Base-by-base conservation (phyloP, 2,888 invertebrate species). In the Apoderus coryli region DNA sequence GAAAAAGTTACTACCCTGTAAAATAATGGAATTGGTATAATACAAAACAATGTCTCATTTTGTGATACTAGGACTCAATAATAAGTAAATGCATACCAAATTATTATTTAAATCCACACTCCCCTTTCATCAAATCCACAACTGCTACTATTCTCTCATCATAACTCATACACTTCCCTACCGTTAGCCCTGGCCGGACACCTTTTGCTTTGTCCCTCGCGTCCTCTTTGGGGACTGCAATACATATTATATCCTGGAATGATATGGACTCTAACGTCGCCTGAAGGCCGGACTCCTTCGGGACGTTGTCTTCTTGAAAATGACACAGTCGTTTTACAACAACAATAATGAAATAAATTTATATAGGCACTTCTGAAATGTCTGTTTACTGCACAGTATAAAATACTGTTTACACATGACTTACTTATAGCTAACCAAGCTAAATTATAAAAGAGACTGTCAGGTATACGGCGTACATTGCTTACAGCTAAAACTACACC, bases 271-370 rank as follows among this genome's bases (percentile, higher is more conserved):
- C 72, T 55, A n/a, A 78, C 69, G 39, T 77, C 72, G 3, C 69
- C 64, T 1, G 68, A 60, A 9, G 68, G 61, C 49, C 32, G 56
- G 32, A 57, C 44, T 3, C 57, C 52, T 42, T 58, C 57, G 9
- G 55, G 53, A 16, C 76, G 55, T 31, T 70, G 66, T 23, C 77
- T 63, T 34, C 71, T 57, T 4, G 71, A 67, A 42, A 73, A 73
- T 2, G 76, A 68, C 13, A 73, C 72, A 4, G 76, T 72, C 5
- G 72, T 78, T 53, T 81, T 82, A 57, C 80, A 82, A 50, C 74
- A 81, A 48, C 80, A 81, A 47, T 82, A 84, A 47, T 77, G 74
- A 49, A 80, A 82, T 5, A 82, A 58, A 47, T 74, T 72, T 9
- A 72, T 61, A 50, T 77, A 82, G 4, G 79, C 76, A 34, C 65